phyloP scores from a whole-genome alignment of 2,797 vertebrate species.

The Typhlichthys subterraneus region DNA sequence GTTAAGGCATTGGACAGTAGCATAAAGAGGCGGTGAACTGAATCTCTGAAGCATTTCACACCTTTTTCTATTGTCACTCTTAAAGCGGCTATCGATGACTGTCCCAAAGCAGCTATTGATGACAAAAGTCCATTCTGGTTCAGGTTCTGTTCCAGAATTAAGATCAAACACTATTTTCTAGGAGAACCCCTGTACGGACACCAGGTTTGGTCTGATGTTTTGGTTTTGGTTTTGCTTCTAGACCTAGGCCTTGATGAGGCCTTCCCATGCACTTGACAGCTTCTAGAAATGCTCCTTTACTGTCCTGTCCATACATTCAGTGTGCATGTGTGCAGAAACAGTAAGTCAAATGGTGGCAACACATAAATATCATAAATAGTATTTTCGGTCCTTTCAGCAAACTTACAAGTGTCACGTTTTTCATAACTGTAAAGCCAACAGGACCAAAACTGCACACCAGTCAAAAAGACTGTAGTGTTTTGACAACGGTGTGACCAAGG shows the following conservation, averaged over 20 bases:
- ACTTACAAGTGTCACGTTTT: constrained; percentile 43
- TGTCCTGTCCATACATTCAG: constrained; percentile 74
- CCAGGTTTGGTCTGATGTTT: constrained; percentile 47
- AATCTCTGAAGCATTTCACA: constrained; percentile 38
- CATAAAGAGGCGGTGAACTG: constrained; percentile 48
- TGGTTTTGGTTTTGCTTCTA: constrained; percentile 33
- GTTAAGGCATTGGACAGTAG: constrained; percentile 82
- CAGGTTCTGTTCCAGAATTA: constrained; percentile 32
- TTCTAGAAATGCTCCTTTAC: constrained; percentile 57
- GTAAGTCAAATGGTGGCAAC: constrained; percentile 64
- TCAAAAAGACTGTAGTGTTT: constrained; percentile 57
- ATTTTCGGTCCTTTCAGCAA: constrained; percentile 30
- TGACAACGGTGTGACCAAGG: constrained; percentile 40
- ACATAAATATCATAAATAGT: constrained; percentile 76
- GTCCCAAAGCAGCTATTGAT: constrained; percentile 34
- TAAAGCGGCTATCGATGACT: constrained; percentile 29
- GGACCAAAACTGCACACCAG: constrained; percentile 46
- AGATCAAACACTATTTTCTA: constrained; percentile 13
- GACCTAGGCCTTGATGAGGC: constrained; percentile 33
- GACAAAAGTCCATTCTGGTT: constrained; percentile 27
- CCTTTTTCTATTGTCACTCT: constrained; percentile 35
- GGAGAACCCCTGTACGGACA: constrained; percentile 24
- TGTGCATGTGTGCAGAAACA: constrained; percentile 66
- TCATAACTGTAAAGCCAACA: constrained; percentile 45
- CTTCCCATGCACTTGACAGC: constrained; percentile 61